Percentiles rank a stretch among this genome's conserved stretches.
Conservation (phyloP, 2,797 vertebrate species). For the Spinus olivaceus region DNA sequence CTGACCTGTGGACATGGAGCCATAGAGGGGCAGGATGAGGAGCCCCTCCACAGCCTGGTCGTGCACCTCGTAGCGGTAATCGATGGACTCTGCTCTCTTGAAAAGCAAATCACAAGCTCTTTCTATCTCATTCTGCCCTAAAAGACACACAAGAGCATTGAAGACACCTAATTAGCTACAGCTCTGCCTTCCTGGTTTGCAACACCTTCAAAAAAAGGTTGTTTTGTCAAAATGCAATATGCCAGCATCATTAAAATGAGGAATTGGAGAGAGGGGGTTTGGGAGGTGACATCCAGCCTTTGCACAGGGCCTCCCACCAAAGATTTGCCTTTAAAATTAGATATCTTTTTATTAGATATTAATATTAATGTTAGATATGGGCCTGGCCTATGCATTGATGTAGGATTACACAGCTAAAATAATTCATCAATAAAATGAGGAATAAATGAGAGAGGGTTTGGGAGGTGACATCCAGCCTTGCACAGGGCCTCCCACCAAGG, state of each 20-base stretch:
- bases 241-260: neutral
- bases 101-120: conserved; percentile 90
- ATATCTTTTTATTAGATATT: neutral
- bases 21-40: conserved; percentile 93
- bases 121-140: conserved; percentile 94
- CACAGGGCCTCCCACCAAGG: neutral
- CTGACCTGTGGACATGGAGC: conserved; percentile 96
- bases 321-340: neutral
- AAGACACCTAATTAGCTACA: neutral
- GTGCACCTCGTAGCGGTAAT: conserved; percentile 90
- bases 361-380: neutral
- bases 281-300: neutral
- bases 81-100: conserved; percentile 88
- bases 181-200: neutral
- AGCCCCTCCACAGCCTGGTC: conserved; percentile 88
- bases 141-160: neutral
- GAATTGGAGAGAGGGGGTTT: neutral
- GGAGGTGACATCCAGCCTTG: neutral
- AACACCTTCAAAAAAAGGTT: neutral
- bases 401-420: neutral
- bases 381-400: rapidly evolving
- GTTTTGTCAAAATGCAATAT: neutral
- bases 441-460: neutral
- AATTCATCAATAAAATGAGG: neutral
- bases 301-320: neutral